These are phyloP conservation scores for Solen grandis DNA, from an alignment of 1,140 invertebrate genomes.

Conservation along the genomic window DNA sequence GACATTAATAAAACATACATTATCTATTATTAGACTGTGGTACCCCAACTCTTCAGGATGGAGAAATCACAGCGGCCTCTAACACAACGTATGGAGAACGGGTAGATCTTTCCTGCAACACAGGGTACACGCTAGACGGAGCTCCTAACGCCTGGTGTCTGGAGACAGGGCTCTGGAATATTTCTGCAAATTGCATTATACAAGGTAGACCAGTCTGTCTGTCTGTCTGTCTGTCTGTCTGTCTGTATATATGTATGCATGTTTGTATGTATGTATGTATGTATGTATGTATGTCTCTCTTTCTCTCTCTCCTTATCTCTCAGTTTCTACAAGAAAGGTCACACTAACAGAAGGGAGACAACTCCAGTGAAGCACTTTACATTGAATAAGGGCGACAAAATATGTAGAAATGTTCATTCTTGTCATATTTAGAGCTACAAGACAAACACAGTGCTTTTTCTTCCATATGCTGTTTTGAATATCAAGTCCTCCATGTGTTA, in stretches of 20 bases:
- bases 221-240: neutral
- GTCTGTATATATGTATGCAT: too few species aligned
- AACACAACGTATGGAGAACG: conserved; percentile 10
- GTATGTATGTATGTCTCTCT: neutral
- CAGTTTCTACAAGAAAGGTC: too few species aligned
- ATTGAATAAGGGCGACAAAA: too few species aligned
- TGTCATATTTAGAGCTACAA: too few species aligned
- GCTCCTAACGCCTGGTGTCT: neutral
- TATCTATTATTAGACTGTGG: conserved; percentile 27
- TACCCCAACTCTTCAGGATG: conserved; percentile 6
- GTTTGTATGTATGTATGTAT: neutral
- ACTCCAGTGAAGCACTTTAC: too few species aligned
- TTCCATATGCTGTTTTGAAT: too few species aligned
- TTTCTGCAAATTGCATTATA: neutral
- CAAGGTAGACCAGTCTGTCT: neutral
- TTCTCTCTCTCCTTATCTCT: neutral
- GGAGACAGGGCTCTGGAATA: neutral
- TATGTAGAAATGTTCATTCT: too few species aligned
- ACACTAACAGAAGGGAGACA: too few species aligned
- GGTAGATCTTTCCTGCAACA: conserved; percentile 3
- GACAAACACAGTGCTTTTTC: too few species aligned
- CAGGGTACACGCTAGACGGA: conserved; percentile 3
- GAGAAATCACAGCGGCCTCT: neutral
- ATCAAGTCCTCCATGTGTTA: too few species aligned
- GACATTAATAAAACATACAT: too few species aligned